Conservation (phyloP, 2,113 vertebrate genomes). For the Promerops cafer region DNA sequence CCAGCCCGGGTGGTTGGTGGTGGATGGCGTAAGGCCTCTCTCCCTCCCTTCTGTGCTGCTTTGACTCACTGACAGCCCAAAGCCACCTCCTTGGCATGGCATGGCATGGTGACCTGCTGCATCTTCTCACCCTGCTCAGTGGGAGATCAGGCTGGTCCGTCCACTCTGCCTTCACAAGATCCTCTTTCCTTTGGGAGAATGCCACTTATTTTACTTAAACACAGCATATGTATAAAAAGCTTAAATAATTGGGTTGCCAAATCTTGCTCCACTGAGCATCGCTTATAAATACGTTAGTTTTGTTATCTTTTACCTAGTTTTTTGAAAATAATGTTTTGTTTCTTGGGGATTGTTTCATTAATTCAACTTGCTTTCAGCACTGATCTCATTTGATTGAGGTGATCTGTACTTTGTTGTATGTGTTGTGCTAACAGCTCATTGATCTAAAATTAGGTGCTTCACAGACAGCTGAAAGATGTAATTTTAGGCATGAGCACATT, state of each 20-base stretch:
- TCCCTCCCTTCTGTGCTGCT: conserved; percentile 11
- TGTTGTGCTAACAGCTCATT: conserved; percentile 10
- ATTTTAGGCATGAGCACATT: conserved; percentile 15
- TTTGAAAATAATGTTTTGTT: not conserved
- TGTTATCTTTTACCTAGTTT: conserved; percentile 2
- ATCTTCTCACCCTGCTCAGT: not conserved
- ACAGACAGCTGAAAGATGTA: not conserved
- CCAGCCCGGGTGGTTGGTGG: not conserved
- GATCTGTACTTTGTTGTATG: not conserved
- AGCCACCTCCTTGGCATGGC: not conserved
- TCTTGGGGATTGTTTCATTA: conserved; percentile 27
- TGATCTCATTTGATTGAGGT: conserved; percentile 19
- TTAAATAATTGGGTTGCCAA: not conserved
- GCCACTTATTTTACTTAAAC: not conserved
- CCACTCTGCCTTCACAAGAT: conserved; percentile 32
- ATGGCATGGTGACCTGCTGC: not conserved
- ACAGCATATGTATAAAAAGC: not conserved
- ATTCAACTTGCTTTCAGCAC: conserved; percentile 5
- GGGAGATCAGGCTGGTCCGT: not conserved
- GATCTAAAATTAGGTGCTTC: conserved; percentile 41
- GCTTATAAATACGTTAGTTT: not conserved
- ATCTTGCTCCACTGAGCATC: not conserved
- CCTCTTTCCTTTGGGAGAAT: conserved; percentile 1
- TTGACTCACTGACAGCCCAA: not conserved
- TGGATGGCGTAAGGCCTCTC: not conserved